A percentile compares a stretch with the other conserved stretches of the same genome.
These are phyloP conservation scores for Addax nasomaculatus DNA, from an alignment of 2,113 vertebrate species.

Conservation along the genomic window DNA sequence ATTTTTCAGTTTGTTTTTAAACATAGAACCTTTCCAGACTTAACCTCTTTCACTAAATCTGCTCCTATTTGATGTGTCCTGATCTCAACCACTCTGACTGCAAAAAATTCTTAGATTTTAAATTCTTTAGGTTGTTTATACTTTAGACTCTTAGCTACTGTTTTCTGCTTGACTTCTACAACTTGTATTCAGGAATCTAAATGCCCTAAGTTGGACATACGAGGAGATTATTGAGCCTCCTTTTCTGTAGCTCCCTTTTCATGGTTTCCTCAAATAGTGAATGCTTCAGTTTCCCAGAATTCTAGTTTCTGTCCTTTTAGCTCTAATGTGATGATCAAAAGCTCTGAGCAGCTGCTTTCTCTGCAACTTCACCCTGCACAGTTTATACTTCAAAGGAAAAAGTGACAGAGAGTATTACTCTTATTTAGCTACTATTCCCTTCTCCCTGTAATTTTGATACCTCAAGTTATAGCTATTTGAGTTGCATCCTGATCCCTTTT, in stretches of 20 bases:
- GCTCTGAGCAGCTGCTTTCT: background rate
- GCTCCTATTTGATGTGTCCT: background rate
- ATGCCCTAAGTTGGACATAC: background rate
- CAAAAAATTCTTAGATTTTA: background rate
- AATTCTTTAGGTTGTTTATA: background rate
- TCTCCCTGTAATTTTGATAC: background rate
- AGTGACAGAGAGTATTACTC: background rate
- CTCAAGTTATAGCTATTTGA: background rate
- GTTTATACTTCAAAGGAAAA: background rate
- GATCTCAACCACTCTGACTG: background rate
- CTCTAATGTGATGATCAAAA: background rate
- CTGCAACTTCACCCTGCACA: background rate
- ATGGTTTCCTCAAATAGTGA: background rate
- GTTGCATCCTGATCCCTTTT: background rate
- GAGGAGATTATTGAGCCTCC: background rate
- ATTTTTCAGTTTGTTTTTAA: background rate
- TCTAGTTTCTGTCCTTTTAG: background rate
- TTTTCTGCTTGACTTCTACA: background rate
- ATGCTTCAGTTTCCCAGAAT: background rate
- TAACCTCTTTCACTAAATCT: background rate
- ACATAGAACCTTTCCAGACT: background rate
- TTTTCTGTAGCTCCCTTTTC: background rate
- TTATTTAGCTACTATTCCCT: background rate
- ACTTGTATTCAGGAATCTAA: background rate
- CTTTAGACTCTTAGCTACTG: background rate